Evolutionary conservation across 2,113 vertebrate species (phyloP).

Genomic region (Setophaga coronata): DNA sequence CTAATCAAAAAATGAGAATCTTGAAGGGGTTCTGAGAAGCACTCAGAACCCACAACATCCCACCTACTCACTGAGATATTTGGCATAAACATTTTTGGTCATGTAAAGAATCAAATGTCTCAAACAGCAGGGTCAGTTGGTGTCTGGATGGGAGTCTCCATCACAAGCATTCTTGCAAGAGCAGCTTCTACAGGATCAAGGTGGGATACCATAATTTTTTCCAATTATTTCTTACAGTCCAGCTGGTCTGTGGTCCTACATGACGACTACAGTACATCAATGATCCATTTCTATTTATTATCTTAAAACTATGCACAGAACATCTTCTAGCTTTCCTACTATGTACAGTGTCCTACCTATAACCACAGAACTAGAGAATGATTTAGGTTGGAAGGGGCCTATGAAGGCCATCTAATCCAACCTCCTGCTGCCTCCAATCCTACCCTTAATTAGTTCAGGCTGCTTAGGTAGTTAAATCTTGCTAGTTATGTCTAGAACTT

Average conservation of each 20-base stretch:
- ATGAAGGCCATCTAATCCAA: background rate
- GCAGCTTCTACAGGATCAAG: background rate
- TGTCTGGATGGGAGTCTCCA: background rate
- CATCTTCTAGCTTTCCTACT: background rate
- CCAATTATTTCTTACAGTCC: background rate
- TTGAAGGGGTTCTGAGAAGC: background rate
- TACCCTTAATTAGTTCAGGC: background rate
- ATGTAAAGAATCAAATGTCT: background rate
- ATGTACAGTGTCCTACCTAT: background rate
- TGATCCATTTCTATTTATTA: background rate
- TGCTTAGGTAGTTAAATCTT: background rate
- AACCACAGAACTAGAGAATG: background rate
- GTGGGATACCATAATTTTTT: background rate
- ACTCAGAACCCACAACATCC: background rate
- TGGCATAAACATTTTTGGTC: background rate
- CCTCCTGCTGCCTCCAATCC: fast-evolving
- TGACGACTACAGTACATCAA: background rate
- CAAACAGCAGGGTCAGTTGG: background rate
- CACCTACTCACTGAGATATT: background rate
- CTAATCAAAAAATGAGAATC: background rate
- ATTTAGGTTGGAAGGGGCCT: background rate
- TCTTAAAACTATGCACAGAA: background rate
- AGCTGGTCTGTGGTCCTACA: background rate
- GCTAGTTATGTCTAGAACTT: background rate
- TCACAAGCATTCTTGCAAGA: background rate